These are phyloP conservation scores for Todiramphus chloris DNA, from an alignment of 2,113 vertebrate genomes.

Conservation along the genomic window DNA sequence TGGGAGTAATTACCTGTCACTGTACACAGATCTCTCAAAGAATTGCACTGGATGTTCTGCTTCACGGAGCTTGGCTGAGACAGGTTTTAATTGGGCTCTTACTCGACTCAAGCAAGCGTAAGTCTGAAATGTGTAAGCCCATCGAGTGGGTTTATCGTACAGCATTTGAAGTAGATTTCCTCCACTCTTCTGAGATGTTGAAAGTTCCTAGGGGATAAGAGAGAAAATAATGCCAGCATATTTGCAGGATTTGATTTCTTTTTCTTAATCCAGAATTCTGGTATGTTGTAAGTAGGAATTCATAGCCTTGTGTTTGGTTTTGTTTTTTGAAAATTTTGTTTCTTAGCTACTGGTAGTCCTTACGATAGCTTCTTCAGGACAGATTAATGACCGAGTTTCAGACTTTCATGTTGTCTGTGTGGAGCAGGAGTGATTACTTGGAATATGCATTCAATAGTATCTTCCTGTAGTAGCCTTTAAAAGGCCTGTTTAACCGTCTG, in stretches of 20 bases:
- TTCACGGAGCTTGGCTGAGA: conserved; percentile 61
- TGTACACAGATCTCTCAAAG: conserved; percentile 75
- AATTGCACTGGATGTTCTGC: conserved; percentile 75
- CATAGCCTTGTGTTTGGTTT: not conserved
- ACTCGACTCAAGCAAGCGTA: conserved; percentile 73
- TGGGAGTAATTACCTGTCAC: conserved; percentile 68
- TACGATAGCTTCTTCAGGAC: not conserved
- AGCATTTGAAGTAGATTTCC: conserved; percentile 83
- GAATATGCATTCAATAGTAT: not conserved
- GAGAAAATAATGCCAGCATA: not conserved
- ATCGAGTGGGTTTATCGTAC: conserved; percentile 78
- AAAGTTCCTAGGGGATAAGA: conserved; percentile 69
- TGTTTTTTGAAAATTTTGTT: not conserved
- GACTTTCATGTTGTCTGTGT: not conserved
- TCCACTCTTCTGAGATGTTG: conserved; percentile 80
- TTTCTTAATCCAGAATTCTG: not conserved
- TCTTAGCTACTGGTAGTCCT: not conserved
- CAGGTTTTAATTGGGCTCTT: conserved; percentile 63
- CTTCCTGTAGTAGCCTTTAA: not conserved
- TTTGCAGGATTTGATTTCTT: not conserved
- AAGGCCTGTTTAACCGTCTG: not conserved
- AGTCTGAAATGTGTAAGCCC: conserved; percentile 79
- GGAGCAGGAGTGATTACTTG: not conserved
- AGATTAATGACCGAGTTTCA: not conserved
- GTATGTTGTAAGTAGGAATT: not conserved